Evolutionary conservation across 2,888 invertebrate species (phyloP).

Genomic region (Stomorhina lunata): DNA sequence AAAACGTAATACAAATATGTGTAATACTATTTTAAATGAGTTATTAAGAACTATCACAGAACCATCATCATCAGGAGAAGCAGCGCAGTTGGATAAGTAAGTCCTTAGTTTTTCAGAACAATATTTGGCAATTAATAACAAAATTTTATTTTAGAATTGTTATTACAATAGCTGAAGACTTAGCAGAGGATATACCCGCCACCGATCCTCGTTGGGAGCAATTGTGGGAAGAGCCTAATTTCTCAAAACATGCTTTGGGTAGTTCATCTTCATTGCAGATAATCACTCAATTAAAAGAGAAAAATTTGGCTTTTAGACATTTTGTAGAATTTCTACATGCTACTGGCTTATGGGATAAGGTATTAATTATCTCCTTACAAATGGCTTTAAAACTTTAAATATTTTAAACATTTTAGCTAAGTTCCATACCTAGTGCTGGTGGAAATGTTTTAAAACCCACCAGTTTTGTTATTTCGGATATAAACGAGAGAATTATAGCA

Average conservation of each 20-base stretch:
- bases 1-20: conserved; percentile 82
- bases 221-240: conserved; percentile 72
- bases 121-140: too few species aligned
- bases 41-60: conserved; percentile 75
- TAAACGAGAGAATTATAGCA: conserved; percentile 89
- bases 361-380: conserved; percentile 74
- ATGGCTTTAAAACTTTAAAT: neutral
- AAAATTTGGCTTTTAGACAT: conserved; percentile 89
- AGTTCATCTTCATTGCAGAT: conserved; percentile 91
- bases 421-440: conserved; percentile 75
- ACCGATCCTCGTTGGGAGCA: conserved; percentile 88
- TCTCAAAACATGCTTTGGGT: conserved; percentile 81
- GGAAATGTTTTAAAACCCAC: conserved; percentile 78
- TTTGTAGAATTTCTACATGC: conserved; percentile 89
- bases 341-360: conserved; percentile 84
- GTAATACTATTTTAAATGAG: conserved; percentile 80
- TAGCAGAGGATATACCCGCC: conserved; percentile 93
- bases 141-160: conserved; percentile 82
- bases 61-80: conserved; percentile 72
- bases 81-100: conserved; percentile 74
- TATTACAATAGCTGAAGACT: conserved; percentile 86
- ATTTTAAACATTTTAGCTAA: conserved; percentile 70
- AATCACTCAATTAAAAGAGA: conserved; percentile 91
- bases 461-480: conserved; percentile 84
- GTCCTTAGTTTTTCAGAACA: neutral